Percentiles rank a stretch among this genome's conserved stretches.
Evolutionary conservation across 2,888 invertebrate species (phyloP).

Genomic region (Apodemia mormo): DNA sequence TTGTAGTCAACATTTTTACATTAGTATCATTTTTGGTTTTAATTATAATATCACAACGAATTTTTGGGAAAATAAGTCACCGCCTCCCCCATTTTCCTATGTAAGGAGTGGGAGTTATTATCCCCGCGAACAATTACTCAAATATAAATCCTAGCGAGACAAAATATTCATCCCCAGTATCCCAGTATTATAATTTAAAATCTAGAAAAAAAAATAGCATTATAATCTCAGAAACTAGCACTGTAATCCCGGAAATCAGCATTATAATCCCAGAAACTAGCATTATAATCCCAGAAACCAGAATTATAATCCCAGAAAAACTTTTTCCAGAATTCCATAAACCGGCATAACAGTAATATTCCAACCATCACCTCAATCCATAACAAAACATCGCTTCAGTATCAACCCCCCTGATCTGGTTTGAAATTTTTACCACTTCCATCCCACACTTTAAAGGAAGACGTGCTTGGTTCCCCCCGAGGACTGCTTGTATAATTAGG

Average conservation of each 20-base stretch:
- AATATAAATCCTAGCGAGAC: conserved; percentile 29
- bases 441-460: conserved; percentile 70
- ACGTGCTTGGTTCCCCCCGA: conserved; percentile 59
- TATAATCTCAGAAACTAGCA: neutral
- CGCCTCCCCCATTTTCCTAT: conserved; percentile 52
- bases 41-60: conserved; percentile 13
- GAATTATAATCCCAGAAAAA: conserved; percentile 28
- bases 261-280: neutral
- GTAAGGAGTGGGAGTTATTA: conserved; percentile 73
- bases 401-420: conserved; percentile 73
- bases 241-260: neutral
- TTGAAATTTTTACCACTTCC: conserved; percentile 48
- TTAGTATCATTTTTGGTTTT: conserved; percentile 9
- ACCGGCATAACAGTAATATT: conserved; percentile 48
- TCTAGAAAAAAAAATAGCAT: neutral
- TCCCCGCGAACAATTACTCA: conserved; percentile 49
- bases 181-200: neutral
- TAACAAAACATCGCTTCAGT: conserved; percentile 43
- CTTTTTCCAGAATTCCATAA: conserved; percentile 45
- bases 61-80: conserved; percentile 34
- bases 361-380: conserved; percentile 54
- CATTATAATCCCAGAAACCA: conserved; percentile 27
- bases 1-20: conserved; percentile 1
- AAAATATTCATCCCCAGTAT: neutral
- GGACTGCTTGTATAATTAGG: conserved; percentile 74